Evolutionary conservation across 2,797 vertebrate genomes (phyloP).

Genomic region (Ataeniobius toweri): DNA sequence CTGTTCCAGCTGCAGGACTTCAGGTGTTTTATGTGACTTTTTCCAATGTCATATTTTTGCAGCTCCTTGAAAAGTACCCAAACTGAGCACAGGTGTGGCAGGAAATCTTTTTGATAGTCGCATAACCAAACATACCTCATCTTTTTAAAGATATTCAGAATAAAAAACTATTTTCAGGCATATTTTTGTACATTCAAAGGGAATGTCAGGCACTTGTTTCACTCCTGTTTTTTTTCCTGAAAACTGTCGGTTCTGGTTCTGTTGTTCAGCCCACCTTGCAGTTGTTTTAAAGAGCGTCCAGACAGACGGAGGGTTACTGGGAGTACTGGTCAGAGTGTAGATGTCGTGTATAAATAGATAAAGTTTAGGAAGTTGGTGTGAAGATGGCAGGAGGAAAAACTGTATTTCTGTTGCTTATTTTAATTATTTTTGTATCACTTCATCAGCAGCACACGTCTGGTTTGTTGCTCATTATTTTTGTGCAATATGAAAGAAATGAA

Average conservation of each 20-base stretch:
- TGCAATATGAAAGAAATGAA: conserved; percentile 88
- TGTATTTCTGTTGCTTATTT: conserved; percentile 82
- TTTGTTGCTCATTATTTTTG: conserved; percentile 83
- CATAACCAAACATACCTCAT: conserved; percentile 92
- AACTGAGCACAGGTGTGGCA: conserved; percentile 86
- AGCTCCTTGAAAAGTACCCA: conserved; percentile 81
- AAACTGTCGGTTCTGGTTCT: conserved; percentile 82
- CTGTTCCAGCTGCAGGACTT: neutral
- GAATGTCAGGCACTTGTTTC: conserved; percentile 91
- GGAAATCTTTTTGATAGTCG: conserved; percentile 90
- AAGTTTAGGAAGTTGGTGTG: conserved; percentile 89
- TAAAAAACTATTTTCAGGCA: conserved; percentile 94
- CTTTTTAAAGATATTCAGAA: conserved; percentile 85
- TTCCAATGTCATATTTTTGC: conserved; percentile 66
- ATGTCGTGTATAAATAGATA: conserved; percentile 87
- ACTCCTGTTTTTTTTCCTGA: conserved; percentile 41
- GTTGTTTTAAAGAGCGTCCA: conserved; percentile 80
- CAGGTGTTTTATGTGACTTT: conserved; percentile 44
- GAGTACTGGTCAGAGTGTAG: conserved; percentile 81
- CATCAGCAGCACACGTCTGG: conserved; percentile 87
- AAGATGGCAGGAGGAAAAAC: conserved; percentile 91
- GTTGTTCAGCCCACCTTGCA: conserved; percentile 75
- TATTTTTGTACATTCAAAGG: conserved; percentile 98
- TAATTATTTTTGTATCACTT: conserved; percentile 53
- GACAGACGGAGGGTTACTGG: conserved; percentile 79